Percentiles rank a stretch among this genome's conserved stretches.
Conservation (phyloP, 2,113 vertebrate genomes). For the Eulacestoma nigropectus region DNA sequence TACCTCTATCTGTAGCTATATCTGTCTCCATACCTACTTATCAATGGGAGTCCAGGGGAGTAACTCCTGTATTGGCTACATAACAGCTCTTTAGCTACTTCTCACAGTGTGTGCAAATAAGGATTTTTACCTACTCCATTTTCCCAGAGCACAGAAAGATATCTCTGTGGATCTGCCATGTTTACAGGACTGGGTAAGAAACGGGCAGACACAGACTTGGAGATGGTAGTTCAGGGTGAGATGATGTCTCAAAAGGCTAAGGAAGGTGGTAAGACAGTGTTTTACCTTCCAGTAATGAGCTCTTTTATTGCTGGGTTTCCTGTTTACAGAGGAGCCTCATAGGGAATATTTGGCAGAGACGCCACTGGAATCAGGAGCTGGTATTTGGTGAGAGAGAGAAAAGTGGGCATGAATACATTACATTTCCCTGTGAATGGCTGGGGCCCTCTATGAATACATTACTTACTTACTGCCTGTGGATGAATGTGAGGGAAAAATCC, state of each 20-base stretch:
- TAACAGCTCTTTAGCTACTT: neutral
- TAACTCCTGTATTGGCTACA: neutral
- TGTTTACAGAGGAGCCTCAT: neutral
- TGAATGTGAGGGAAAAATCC: neutral
- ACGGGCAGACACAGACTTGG: neutral
- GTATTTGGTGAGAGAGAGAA: neutral
- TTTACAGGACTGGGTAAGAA: neutral
- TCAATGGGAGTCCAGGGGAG: neutral
- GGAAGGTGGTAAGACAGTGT: neutral
- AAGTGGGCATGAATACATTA: neutral
- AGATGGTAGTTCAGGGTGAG: neutral
- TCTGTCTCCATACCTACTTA: neutral
- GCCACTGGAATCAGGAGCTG: neutral
- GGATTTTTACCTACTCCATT: neutral
- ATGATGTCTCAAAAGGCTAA: neutral
- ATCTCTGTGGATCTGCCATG: neutral
- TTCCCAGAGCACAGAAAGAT: neutral
- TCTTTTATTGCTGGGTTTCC: neutral
- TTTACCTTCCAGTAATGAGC: conserved; percentile 26
- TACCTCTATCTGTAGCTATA: neutral
- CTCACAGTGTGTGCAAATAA: neutral
- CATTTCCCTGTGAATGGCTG: neutral
- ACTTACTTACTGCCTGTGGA: neutral
- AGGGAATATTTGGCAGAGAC: conserved; percentile 23
- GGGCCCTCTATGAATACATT: neutral